phyloP scores from a whole-genome alignment of 2,888 invertebrate species.

The Xestia sexstrigata region DNA sequence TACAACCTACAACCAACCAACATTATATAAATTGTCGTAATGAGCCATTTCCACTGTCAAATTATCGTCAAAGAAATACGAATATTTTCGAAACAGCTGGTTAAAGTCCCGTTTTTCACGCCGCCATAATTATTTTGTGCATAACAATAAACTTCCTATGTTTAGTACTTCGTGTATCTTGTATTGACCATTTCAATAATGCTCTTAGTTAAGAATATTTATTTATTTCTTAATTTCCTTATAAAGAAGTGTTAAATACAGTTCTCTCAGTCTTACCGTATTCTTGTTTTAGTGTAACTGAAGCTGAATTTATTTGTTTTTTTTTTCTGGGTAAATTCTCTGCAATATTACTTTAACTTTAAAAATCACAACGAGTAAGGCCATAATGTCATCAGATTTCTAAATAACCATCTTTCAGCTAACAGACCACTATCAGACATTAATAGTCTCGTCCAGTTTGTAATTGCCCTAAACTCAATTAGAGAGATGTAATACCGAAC shows the following conservation, averaged over 20 bases:
- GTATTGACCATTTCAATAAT: constrained; percentile 6
- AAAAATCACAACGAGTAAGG: neutral
- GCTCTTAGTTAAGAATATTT: neutral
- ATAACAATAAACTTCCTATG: constrained; percentile 17
- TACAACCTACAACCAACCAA: constrained; percentile 11
- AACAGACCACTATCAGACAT: neutral
- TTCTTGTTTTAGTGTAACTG: no score
- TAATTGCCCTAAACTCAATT: neutral
- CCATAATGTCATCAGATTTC: neutral
- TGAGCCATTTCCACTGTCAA: constrained; percentile 41
- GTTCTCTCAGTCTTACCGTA: neutral
- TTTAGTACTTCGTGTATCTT: constrained; percentile 8
- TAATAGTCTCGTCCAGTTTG: neutral
- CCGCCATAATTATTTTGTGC: constrained; percentile 14
- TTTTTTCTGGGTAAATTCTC: neutral
- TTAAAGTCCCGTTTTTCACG: constrained; percentile 15
- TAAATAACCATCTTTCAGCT: no score
- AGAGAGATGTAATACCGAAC: neutral
- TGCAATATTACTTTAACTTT: neutral
- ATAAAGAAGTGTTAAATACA: neutral
- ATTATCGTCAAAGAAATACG: constrained; percentile 44
- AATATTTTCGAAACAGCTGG: constrained; percentile 40
- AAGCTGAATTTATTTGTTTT: no score
- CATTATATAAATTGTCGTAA: constrained; percentile 49
- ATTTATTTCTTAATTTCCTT: constrained; percentile 13